Conservation (phyloP, 2,113 vertebrate species). For the Ictalurus furcatus region DNA sequence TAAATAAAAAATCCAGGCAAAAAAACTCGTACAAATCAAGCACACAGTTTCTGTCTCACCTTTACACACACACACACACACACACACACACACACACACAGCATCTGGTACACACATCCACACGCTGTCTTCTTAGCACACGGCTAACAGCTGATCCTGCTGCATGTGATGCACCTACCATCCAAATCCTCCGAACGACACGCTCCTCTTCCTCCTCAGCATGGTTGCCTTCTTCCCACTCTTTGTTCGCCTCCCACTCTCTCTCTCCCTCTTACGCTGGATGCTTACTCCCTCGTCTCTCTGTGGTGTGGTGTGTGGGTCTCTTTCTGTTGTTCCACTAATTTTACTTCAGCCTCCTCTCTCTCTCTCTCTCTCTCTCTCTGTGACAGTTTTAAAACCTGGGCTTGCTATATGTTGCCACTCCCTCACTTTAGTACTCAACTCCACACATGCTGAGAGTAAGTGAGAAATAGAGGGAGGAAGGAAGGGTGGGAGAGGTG, state of each 20-base stretch:
- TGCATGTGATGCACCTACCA: slow-evolving; percentile 52
- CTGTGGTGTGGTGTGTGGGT: slow-evolving; percentile 21
- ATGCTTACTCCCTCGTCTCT: background rate
- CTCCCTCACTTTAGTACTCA: slow-evolving; percentile 40
- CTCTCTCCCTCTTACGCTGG: slow-evolving; percentile 13
- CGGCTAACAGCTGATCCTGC: slow-evolving; percentile 42
- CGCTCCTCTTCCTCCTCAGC: slow-evolving; percentile 60
- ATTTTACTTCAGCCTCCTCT: slow-evolving; percentile 38
- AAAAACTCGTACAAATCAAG: background rate
- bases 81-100: slow-evolving; percentile 32
- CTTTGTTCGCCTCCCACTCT: slow-evolving; percentile 25
- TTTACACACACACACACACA: background rate
- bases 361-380: slow-evolving; percentile 27
- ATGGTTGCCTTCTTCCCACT: slow-evolving; percentile 42
- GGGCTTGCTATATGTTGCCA: slow-evolving; percentile 48
- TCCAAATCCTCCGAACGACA: slow-evolving; percentile 58
- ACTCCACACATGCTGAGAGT: slow-evolving; percentile 40
- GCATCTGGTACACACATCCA: slow-evolving; percentile 33
- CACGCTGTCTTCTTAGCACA: slow-evolving; percentile 16
- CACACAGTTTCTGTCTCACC: slow-evolving; percentile 12
- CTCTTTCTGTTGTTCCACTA: slow-evolving; percentile 25
- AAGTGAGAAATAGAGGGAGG: slow-evolving; percentile 14
- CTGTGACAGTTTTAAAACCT: slow-evolving; percentile 45
- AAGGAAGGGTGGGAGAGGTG: slow-evolving; percentile 43
- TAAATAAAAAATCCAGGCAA: background rate